Evolutionary conservation across 2,797 vertebrate species (phyloP).

Genomic region (Galago senegalensis): DNA sequence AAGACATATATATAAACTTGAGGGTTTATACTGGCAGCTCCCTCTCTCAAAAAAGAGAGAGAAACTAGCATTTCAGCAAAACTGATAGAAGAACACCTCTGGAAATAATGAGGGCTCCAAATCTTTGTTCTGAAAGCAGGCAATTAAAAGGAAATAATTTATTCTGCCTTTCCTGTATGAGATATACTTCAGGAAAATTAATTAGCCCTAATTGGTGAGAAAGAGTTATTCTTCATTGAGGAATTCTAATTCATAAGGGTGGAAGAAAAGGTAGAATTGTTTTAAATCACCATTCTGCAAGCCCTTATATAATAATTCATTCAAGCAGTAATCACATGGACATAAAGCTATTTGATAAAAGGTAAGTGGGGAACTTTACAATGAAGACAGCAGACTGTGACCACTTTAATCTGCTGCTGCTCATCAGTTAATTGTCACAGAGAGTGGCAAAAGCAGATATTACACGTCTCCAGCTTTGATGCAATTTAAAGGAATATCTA

Average conservation of each 20-base stretch:
- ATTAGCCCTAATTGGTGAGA: conserved; percentile 45
- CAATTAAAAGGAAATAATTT: conserved; percentile 51
- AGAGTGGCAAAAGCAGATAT: neutral
- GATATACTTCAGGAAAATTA: conserved; percentile 56
- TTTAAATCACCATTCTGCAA: conserved; percentile 21
- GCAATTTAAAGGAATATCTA: neutral
- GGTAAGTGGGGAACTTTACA: neutral
- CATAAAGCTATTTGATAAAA: neutral
- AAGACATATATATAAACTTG: neutral
- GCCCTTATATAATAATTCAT: conserved; percentile 19
- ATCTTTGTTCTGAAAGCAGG: conserved; percentile 35
- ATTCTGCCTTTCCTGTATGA: conserved; percentile 26
- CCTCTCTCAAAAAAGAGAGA: neutral
- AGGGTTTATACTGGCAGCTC: neutral
- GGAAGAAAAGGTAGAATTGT: conserved; percentile 16
- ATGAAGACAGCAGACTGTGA: neutral
- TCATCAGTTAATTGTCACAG: neutral
- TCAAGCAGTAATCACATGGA: neutral
- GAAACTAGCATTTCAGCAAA: conserved; percentile 46
- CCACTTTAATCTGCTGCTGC: neutral
- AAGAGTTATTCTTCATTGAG: conserved; percentile 39
- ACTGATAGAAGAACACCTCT: conserved; percentile 10
- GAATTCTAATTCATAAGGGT: conserved; percentile 30
- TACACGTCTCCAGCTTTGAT: neutral
- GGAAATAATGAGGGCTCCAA: conserved; percentile 32